These are phyloP conservation scores for Crenuchus spilurus DNA, from an alignment of 2,797 vertebrate genomes.

Conservation along the genomic window DNA sequence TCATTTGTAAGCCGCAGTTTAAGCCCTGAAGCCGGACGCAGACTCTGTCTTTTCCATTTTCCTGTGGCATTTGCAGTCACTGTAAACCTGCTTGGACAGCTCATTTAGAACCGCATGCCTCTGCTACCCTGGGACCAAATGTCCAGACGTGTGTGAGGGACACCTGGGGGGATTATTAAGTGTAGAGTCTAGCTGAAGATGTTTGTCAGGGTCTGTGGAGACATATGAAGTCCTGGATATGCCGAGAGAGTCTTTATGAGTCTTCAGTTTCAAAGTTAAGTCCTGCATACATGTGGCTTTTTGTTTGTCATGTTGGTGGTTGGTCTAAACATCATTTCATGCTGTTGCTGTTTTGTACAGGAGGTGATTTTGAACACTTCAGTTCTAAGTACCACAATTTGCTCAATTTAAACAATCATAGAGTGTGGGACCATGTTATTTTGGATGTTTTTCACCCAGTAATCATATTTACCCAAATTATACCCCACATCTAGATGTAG, in stretches of 20 bases:
- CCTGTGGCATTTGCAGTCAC: constrained; percentile 48
- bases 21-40: constrained; percentile 47
- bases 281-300: too few relatives aligned
- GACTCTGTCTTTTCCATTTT: constrained; percentile 53
- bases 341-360: not conserved
- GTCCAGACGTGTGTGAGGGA: constrained; percentile 11
- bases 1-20: constrained; percentile 47
- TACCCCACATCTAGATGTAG: too few relatives aligned
- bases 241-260: not conserved
- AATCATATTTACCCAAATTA: too few relatives aligned
- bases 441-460: too few relatives aligned
- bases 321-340: not conserved
- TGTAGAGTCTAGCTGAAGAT: constrained; percentile 18
- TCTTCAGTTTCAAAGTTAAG: too few relatives aligned
- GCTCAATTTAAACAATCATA: too few relatives aligned
- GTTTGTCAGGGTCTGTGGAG: constrained; percentile 7
- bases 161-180: constrained; percentile 40
- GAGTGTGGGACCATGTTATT: too few relatives aligned
- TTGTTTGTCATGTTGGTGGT: too few relatives aligned
- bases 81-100: constrained; percentile 52
- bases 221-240: not conserved
- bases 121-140: constrained; percentile 26
- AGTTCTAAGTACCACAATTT: too few relatives aligned
- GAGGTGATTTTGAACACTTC: not conserved
- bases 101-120: constrained; percentile 55